These are phyloP conservation scores for Bicyclus anynana DNA, from an alignment of 1,140 invertebrate genomes.

Conservation along the genomic window DNA sequence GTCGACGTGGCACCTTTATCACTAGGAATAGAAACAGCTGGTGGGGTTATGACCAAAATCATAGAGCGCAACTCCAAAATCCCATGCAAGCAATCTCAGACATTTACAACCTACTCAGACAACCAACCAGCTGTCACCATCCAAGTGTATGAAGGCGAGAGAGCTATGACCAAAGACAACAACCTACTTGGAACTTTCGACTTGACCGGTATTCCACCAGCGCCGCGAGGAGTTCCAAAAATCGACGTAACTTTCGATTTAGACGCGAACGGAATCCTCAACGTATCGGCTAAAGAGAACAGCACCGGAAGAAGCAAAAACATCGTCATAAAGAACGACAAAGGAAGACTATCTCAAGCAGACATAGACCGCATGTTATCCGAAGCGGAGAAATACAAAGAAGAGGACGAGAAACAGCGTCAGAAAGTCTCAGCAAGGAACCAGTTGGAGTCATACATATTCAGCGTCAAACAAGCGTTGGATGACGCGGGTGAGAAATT, in stretches of 20 bases:
- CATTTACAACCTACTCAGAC: conserved; percentile 82
- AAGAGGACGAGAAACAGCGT: conserved; percentile 83
- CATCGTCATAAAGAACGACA: conserved; percentile 95
- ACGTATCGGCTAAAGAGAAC: conserved; percentile 79
- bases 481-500: conserved; percentile 75
- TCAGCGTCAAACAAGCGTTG: conserved; percentile 84
- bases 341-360: conserved; percentile 91
- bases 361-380: conserved; percentile 95
- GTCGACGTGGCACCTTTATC: conserved; percentile 78
- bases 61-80: conserved; percentile 79
- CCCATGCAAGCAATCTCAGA: conserved; percentile 81
- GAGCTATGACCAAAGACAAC: conserved; percentile 88
- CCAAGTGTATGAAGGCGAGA: conserved; percentile 83
- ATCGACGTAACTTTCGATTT: conserved; percentile 85
- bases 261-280: conserved; percentile 85
- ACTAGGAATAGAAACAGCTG: conserved; percentile 79
- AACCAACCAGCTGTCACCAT: conserved; percentile 85
- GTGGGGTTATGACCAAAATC: conserved; percentile 81
- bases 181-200: conserved; percentile 88
- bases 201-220: conserved; percentile 88
- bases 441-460: conserved; percentile 88
- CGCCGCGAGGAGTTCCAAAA: conserved; percentile 87
- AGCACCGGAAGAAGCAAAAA: conserved; percentile 87
- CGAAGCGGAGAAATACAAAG: conserved; percentile 84
- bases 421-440: conserved; percentile 87